Conservation (phyloP, 2,797 vertebrate genomes). For the Periparus ater region DNA sequence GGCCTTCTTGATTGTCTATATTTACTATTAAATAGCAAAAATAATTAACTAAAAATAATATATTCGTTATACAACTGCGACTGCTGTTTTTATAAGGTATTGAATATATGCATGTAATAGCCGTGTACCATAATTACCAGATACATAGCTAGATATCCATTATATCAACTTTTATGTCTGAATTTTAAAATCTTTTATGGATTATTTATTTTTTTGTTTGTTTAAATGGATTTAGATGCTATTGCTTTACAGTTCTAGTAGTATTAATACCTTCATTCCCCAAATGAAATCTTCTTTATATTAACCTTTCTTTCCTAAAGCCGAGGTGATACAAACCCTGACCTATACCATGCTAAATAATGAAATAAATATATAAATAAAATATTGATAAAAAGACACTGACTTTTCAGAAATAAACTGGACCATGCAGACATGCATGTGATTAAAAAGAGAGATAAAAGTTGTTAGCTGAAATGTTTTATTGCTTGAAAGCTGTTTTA, state of each 20-base stretch:
- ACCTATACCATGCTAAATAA: constrained; percentile 1
- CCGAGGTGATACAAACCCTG: not conserved
- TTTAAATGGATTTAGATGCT: not conserved
- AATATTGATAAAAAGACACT: not conserved
- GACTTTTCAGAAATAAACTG: not conserved
- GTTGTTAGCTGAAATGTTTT: not conserved
- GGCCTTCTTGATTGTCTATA: not conserved
- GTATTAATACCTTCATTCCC: not conserved
- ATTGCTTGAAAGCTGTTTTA: not conserved
- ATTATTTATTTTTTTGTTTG: too few species aligned
- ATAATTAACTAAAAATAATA: not conserved
- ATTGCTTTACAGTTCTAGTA: not conserved
- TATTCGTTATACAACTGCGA: not conserved
- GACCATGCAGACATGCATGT: not conserved
- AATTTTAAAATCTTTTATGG: not conserved
- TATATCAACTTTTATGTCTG: not conserved
- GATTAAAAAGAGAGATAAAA: not conserved
- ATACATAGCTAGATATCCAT: not conserved
- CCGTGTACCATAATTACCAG: not conserved
- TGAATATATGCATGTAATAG: not conserved
- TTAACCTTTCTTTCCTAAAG: not conserved
- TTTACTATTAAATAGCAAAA: not conserved
- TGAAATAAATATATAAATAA: not conserved
- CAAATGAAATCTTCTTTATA: not conserved
- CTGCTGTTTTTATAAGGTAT: not conserved